phyloP scores from a whole-genome alignment of 2,888 invertebrate species.

The Coecobrya sp. region DNA sequence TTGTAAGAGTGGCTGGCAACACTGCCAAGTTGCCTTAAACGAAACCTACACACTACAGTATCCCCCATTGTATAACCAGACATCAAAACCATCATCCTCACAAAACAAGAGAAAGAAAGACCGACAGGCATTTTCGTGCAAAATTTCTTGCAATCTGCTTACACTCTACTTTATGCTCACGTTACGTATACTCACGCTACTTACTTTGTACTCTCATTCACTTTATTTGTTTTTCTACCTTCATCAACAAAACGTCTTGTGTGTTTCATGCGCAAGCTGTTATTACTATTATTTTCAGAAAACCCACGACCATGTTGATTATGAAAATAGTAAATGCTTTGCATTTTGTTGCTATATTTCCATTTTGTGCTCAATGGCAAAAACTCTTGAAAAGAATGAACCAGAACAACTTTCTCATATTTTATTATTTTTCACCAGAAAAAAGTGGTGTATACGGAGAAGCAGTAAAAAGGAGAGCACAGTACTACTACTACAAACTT shows the following conservation, averaged over 20 bases:
- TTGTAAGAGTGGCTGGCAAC: not conserved
- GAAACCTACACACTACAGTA: not conserved
- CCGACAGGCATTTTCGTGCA: slow-evolving; percentile 47
- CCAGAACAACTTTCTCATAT: not conserved
- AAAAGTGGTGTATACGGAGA: not conserved
- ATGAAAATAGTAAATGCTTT: slow-evolving; percentile 34
- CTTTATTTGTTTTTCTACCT: slow-evolving; percentile 21
- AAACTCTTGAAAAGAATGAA: not conserved
- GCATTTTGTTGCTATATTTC: not conserved
- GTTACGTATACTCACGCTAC: not conserved
- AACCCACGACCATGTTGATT: not conserved
- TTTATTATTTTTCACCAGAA: not conserved
- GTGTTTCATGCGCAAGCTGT: not conserved
- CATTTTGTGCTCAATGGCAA: not conserved
- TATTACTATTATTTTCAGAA: slow-evolving; percentile 37
- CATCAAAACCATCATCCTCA: not conserved
- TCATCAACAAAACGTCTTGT: slow-evolving; percentile 4
- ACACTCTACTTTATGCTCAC: not conserved
- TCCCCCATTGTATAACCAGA: not conserved
- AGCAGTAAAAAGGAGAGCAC: not conserved
- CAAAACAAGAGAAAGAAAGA: slow-evolving; percentile 1
- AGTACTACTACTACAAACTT: not conserved
- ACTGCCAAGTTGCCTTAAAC: not conserved
- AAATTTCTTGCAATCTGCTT: slow-evolving; percentile 56
- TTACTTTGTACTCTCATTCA: not conserved